These are phyloP conservation scores for Scartelaos histophorus DNA, from an alignment of 2,113 vertebrate species.

Conservation along the genomic window DNA sequence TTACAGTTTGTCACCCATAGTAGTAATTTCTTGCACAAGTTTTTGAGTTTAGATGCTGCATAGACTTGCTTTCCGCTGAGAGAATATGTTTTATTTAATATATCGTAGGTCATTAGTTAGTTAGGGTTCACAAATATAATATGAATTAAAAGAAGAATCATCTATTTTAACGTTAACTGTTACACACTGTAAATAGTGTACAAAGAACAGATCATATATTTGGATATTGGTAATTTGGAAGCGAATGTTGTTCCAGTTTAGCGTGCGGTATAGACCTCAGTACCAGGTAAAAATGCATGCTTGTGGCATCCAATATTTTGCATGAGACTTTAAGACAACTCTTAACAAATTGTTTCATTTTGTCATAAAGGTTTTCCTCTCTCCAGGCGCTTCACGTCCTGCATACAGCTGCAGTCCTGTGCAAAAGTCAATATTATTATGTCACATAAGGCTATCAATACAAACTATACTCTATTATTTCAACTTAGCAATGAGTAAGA, in stretches of 20 bases:
- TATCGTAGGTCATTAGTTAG: constrained; percentile 49
- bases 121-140: constrained; percentile 58
- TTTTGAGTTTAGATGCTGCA: constrained; percentile 47
- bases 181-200: constrained; percentile 79
- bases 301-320: constrained; percentile 77
- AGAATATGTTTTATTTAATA: constrained; percentile 33
- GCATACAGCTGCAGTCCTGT: not conserved
- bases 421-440: not conserved
- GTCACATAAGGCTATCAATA: too few species aligned
- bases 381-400: not conserved
- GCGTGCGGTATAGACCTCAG: constrained; percentile 72
- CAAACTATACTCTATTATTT: not conserved
- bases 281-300: constrained; percentile 78
- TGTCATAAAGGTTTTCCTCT: constrained; percentile 20
- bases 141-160: constrained; percentile 64
- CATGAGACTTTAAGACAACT: constrained; percentile 75
- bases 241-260: constrained; percentile 76
- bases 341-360: constrained; percentile 64
- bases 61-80: constrained; percentile 44
- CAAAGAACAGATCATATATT: constrained; percentile 81
- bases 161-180: constrained; percentile 76
- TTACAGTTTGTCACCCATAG: constrained; percentile 43
- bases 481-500: not conserved
- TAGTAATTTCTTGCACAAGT: constrained; percentile 61
- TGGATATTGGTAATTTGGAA: constrained; percentile 79